Base-by-base conservation (phyloP, 2,113 vertebrate genomes). In the Myrmecophaga tridactyla region DNA sequence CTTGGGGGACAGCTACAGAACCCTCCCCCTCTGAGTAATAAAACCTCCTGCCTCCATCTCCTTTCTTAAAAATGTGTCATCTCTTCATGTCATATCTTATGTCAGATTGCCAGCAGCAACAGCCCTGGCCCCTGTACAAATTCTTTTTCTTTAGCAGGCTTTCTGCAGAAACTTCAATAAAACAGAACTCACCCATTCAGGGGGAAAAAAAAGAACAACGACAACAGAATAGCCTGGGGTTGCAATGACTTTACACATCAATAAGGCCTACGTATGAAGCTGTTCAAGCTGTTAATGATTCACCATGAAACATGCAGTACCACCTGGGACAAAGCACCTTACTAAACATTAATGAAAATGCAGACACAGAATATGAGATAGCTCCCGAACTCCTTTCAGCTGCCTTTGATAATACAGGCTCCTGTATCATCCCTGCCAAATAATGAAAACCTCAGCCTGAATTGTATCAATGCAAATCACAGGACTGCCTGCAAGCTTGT, bases 381-480 rank as follows among this genome's bases (percentile, higher is more conserved):
- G 91, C 93, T 82, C 60, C 87, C 0, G 0, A 89, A 46, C 6
- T 70, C 96, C 81, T 98, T 97, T 97, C 96, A 94, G 94, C 92
- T 81, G 94, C 96, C 97, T 97, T 97, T 85, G 96, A 97, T 96
- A 95, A 76, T 89, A 82, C 95, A 86, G 93, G 43, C 81, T 87
- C 67, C 77, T 31, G 87, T 83, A 88, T 92, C 34, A 0, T 94
- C 97, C 93, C n/a, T 13, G 3, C 73, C 82, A 29, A 90, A 94
- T 92, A 97, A 98, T 96, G 96, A 94, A 97, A 98, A 86, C 34
- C 96, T 97, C n/a, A 4, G 89, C 96, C 95, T 97, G 96, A 95
- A 97, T 96, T 96, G 96, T 97, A 95, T 53, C 94, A 86, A 95
- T 95, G 97, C 98, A 98, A 98, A 98, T 98, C 95, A 75, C 70